Percentiles rank a stretch among this genome's conserved stretches.
These are phyloP conservation scores for Drosophila atripex DNA, from an alignment of 2,888 invertebrate species.

Conservation along the genomic window DNA sequence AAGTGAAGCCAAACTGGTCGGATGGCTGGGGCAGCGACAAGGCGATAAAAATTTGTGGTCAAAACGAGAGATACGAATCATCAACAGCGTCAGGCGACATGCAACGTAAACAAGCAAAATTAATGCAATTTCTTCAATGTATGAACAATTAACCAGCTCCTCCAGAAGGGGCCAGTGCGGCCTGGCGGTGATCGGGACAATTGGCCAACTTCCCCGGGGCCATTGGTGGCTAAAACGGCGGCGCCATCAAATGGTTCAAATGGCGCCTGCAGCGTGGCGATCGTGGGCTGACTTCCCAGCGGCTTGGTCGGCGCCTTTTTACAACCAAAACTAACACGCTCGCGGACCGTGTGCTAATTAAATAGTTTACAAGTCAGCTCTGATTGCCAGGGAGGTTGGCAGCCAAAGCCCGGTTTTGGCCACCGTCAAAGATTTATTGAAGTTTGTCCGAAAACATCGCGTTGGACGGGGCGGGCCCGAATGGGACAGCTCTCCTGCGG, in stretches of 20 bases:
- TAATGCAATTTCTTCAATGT: constrained; percentile 65
- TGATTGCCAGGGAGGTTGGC: constrained; percentile 54
- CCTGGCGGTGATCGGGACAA: constrained; percentile 9
- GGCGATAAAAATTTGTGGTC: constrained; percentile 68
- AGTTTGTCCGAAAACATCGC: constrained; percentile 19
- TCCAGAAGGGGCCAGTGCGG: background rate
- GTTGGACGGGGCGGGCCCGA: constrained; percentile 46
- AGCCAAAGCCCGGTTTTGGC: constrained; percentile 10
- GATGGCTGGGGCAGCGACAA: constrained; percentile 40
- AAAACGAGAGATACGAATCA: constrained; percentile 54
- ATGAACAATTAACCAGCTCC: constrained; percentile 56
- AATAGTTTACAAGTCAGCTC: constrained; percentile 75
- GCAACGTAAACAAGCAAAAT: constrained; percentile 71
- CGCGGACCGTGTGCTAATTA: constrained; percentile 73
- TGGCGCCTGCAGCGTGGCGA: constrained; percentile 62
- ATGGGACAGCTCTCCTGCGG: constrained; percentile 45
- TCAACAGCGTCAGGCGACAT: constrained; percentile 49
- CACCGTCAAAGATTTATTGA: constrained; percentile 52
- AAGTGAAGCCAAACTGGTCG: constrained; percentile 61
- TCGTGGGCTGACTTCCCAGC: constrained; percentile 62
- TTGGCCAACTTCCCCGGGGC: constrained; percentile 15
- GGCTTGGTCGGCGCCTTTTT: constrained; percentile 71
- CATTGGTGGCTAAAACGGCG: constrained; percentile 42
- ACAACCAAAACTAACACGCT: constrained; percentile 72
- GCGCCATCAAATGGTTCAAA: constrained; percentile 69